Evolutionary conservation across 2,113 vertebrate genomes (phyloP), one percentile per base, ranked within the genome.

Genomic region (Typhlomys cinereus): DNA sequence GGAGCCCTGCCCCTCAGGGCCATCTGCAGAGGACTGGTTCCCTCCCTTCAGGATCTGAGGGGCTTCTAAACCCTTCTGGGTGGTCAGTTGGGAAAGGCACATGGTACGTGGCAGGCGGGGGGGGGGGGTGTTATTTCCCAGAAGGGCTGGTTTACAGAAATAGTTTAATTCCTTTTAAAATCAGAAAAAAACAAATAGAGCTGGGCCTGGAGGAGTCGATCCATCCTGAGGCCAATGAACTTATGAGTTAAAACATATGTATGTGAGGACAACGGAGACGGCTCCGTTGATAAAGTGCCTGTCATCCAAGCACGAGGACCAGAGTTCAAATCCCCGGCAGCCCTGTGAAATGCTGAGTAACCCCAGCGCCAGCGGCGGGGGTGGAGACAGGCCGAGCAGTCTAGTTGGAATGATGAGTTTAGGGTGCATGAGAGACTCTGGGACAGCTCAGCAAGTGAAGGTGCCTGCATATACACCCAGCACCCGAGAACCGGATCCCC

Each of bases 141-240:
- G n/a, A n/a, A n/a, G n/a, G n/a, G n/a, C n/a, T n/a, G 17, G 4
- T 13, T 39, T 29, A 21, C 0, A 7, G 31, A 36, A 2, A 46
- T 14, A 10, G 14, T 76, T 54, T 46, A 50, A 36, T 86, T 44
- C 23, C 62, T 84, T 80, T 89, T 57, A 84, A 85, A 84, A 41
- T 52, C 13, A 73, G 80, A 70, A 54, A n/a, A 82, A 50, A 80
- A 93, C 27, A 11, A 67, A 83, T 69, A 7, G 21, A 69, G 29
- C 10, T 9, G 13, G 39, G 5, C 8, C 13, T 80, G n/a, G 4
- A 44, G n/a, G 4, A 44, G 39, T 66, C 3, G 23, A 25, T 54
- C 61, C 7, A 11, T 57, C 31, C 85, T 74, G 61, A 46, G 7
- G 41, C 5, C 62, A 82, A n/a, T n/a, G 21, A 15, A 20, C n/a